These are phyloP conservation scores for Echiichthys vipera DNA, from an alignment of 2,797 vertebrate genomes.

Conservation along the genomic window DNA sequence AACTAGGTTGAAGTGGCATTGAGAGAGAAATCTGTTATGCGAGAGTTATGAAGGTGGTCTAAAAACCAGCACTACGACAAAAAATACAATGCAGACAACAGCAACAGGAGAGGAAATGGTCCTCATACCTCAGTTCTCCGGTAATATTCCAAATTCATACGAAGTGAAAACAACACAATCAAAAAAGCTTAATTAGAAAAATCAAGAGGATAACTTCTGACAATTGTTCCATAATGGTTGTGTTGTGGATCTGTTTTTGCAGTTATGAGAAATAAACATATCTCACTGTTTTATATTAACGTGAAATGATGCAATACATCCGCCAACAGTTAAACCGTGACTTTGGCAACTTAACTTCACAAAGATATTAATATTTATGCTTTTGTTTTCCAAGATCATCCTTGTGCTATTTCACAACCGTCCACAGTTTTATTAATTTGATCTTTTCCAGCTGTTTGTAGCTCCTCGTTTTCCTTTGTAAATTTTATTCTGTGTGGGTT, in stretches of 20 bases:
- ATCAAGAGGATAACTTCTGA: too few species aligned
- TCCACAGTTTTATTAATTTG: conserved; percentile 3
- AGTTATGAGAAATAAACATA: neutral
- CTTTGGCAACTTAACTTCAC: neutral
- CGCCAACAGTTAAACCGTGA: neutral
- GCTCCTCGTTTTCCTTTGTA: neutral
- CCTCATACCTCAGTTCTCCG: neutral
- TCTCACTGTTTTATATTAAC: neutral
- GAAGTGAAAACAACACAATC: too few species aligned
- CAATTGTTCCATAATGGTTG: neutral
- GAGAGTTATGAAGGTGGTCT: neutral
- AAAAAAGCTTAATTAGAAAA: too few species aligned
- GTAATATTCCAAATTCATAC: neutral
- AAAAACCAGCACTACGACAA: too few species aligned
- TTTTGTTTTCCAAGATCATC: neutral
- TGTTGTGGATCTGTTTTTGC: neutral
- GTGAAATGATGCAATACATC: neutral
- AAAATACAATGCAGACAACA: too few species aligned
- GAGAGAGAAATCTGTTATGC: neutral
- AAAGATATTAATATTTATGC: neutral
- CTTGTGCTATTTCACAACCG: neutral
- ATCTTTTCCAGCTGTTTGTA: conserved; percentile 5
- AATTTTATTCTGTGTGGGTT: neutral
- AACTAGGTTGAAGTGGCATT: neutral
- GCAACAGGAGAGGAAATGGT: too few species aligned